phyloP scores from a whole-genome alignment of 2,888 invertebrate genomes.

The Agrypnus murinus region DNA sequence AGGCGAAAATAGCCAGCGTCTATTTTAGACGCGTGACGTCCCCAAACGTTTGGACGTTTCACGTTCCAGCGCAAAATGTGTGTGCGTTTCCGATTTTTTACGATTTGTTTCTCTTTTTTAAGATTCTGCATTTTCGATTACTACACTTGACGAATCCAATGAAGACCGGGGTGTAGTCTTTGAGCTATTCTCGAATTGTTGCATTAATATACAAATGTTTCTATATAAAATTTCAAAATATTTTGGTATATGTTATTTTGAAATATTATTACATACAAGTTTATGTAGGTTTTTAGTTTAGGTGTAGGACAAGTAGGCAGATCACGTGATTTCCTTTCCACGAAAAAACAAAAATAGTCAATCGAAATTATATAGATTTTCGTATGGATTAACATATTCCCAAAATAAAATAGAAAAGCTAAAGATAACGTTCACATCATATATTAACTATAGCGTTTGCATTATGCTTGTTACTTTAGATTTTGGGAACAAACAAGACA shows the following conservation, averaged over 20 bases:
- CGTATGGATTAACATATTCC: not conserved
- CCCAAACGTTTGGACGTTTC: conserved; percentile 47
- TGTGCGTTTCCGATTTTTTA: conserved; percentile 45
- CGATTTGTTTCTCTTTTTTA: conserved; percentile 27
- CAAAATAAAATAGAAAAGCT: no score
- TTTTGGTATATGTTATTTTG: no score
- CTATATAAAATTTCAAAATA: no score
- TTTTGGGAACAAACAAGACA: no score
- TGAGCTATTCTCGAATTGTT: no score
- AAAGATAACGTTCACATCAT: no score
- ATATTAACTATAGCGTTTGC: no score
- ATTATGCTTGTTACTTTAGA: no score
- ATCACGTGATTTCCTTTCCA: conserved; percentile 10
- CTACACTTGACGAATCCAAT: no score
- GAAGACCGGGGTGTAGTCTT: no score
- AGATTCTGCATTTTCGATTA: conserved; percentile 2
- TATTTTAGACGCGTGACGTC: conserved; percentile 62
- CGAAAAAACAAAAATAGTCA: conserved; percentile 6
- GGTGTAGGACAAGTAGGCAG: conserved; percentile 4
- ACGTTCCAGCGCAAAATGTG: conserved; percentile 44
- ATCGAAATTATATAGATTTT: conserved; percentile 10
- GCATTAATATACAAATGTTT: no score
- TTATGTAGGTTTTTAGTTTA: not conserved
- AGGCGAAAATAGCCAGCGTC: conserved; percentile 53
- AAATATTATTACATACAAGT: no score